These are phyloP conservation scores for Caenorhabditis virilis DNA, from an alignment of 2,888 invertebrate species.

Conservation along the genomic window DNA sequence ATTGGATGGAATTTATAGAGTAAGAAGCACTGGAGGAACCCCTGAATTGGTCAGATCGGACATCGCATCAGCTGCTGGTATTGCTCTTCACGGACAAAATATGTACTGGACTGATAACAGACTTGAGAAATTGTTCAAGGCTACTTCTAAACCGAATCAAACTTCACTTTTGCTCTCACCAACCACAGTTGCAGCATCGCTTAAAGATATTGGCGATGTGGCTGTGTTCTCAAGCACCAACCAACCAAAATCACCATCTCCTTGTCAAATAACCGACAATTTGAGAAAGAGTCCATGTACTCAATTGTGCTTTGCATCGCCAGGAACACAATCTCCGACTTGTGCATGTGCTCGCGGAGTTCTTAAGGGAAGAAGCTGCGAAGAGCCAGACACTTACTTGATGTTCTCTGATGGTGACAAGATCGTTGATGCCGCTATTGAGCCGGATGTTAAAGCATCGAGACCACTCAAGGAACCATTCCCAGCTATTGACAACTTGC, in stretches of 20 bases:
- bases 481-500: slow-evolving; percentile 60
- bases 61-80: slow-evolving; percentile 66
- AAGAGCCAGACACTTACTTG: slow-evolving; percentile 83
- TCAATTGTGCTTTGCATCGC: slow-evolving; percentile 92
- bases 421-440: slow-evolving; percentile 84
- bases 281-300: slow-evolving; percentile 75
- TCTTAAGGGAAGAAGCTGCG: slow-evolving; percentile 72
- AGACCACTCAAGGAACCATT: slow-evolving; percentile 49
- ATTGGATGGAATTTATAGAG: slow-evolving; percentile 84
- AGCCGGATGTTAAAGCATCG: slow-evolving; percentile 46
- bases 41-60: slow-evolving; percentile 57
- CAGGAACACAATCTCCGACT: slow-evolving; percentile 74
- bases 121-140: slow-evolving; percentile 66
- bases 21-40: slow-evolving; percentile 46
- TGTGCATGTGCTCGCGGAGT: slow-evolving; percentile 93
- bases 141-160: slow-evolving; percentile 58
- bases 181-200: slow-evolving; percentile 72
- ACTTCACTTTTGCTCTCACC: slow-evolving; percentile 61
- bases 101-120: slow-evolving; percentile 68
- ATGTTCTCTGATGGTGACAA: slow-evolving; percentile 92
- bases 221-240: slow-evolving; percentile 86
- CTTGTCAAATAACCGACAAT: slow-evolving; percentile 68
- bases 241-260: slow-evolving; percentile 76
- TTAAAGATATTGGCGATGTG: slow-evolving; percentile 85
- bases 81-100: slow-evolving; percentile 58